A percentile compares a stretch with the other conserved stretches of the same genome.
Evolutionary conservation across 2,113 vertebrate species (phyloP).

Genomic region (Vireo altiloquus): DNA sequence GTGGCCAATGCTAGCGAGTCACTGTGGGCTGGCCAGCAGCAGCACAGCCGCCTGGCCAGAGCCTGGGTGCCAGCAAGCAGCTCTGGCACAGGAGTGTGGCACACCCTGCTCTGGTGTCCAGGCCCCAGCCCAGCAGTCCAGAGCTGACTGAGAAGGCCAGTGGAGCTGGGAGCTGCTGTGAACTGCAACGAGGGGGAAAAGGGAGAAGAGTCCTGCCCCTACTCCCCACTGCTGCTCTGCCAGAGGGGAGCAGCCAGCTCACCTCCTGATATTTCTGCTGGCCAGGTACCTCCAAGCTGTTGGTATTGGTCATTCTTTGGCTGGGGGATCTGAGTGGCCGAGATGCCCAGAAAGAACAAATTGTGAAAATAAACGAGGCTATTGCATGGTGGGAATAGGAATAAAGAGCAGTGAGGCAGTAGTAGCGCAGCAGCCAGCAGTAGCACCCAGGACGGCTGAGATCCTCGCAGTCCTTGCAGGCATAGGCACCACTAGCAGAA

Average conservation of each 20-base stretch:
- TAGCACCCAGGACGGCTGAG: accelerated
- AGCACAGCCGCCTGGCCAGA: not conserved
- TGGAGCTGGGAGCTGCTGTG: accelerated
- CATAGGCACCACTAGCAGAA: accelerated
- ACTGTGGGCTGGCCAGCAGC: slow-evolving; percentile 4
- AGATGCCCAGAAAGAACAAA: not conserved
- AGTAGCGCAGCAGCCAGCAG: not conserved
- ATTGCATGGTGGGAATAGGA: not conserved
- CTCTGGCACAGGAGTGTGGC: not conserved
- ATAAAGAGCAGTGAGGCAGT: accelerated
- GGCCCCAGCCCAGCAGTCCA: not conserved
- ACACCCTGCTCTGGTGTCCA: not conserved
- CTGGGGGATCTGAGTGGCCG: accelerated
- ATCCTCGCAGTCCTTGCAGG: not conserved
- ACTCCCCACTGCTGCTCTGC: not conserved
- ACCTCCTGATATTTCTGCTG: not conserved
- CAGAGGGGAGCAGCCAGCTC: not conserved
- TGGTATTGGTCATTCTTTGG: not conserved
- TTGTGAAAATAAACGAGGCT: not conserved
- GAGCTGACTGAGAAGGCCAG: not conserved
- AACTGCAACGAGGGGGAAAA: accelerated
- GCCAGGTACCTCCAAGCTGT: not conserved
- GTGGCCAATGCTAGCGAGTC: not conserved
- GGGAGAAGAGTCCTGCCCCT: not conserved
- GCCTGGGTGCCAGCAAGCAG: not conserved